phyloP scores from a whole-genome alignment of 1,140 invertebrate species.

The Euura lappo region DNA sequence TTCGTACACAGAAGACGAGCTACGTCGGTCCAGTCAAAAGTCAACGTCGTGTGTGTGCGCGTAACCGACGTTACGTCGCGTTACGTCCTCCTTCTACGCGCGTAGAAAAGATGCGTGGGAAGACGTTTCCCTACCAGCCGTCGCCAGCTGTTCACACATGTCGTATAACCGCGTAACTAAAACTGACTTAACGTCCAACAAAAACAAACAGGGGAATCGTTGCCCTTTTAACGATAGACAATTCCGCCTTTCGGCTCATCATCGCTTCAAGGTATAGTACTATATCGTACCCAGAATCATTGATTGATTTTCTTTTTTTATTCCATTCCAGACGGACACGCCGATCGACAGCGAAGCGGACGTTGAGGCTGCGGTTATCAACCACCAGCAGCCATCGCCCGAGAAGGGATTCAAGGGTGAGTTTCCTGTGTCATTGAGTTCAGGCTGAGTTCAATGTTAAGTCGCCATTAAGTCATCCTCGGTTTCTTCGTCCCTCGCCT shows the following conservation, averaged over 20 bases:
- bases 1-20: background rate
- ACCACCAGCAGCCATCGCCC: conserved; percentile 46
- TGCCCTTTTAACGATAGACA: background rate
- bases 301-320: conserved; percentile 11
- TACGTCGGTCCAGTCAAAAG: background rate
- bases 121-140: conserved; percentile 34
- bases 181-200: conserved; percentile 1
- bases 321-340: conserved; percentile 53
- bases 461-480: conserved; percentile 1
- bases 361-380: conserved; percentile 44
- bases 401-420: conserved; percentile 59
- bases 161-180: conserved; percentile 25
- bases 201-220: background rate
- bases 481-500: conserved; percentile 12
- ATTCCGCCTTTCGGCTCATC: background rate
- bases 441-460: background rate
- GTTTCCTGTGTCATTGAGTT: conserved; percentile 14
- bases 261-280: too few relatives aligned
- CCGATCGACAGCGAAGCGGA: conserved; percentile 48
- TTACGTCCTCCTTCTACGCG: background rate
- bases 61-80: background rate
- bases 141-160: conserved; percentile 48
- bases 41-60: background rate
- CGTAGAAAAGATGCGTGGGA: conserved; percentile 44
- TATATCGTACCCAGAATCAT: too few relatives aligned